These are phyloP conservation scores for Microtus montanus DNA, from an alignment of 2,113 vertebrate genomes.

Conservation along the genomic window DNA sequence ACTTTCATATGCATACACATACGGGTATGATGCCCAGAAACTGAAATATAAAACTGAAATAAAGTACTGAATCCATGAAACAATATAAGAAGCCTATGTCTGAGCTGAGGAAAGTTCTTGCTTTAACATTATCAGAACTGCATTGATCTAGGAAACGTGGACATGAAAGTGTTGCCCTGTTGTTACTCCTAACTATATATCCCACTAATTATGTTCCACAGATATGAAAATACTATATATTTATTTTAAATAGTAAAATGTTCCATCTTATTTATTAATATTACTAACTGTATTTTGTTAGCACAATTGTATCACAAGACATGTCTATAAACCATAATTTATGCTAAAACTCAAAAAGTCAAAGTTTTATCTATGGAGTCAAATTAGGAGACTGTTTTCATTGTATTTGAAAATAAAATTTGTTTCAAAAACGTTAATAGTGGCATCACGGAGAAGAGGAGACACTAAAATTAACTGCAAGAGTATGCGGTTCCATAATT, in stretches of 20 bases:
- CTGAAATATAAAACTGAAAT: neutral
- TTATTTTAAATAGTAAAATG: neutral
- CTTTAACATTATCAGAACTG: neutral
- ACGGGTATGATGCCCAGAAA: neutral
- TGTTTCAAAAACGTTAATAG: neutral
- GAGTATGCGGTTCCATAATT: neutral
- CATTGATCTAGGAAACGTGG: neutral
- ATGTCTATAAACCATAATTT: neutral
- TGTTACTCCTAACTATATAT: neutral
- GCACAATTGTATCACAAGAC: neutral
- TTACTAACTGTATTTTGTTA: neutral
- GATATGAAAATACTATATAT: neutral
- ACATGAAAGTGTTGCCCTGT: neutral
- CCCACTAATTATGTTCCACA: neutral
- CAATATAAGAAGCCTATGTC: neutral
- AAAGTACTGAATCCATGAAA: neutral
- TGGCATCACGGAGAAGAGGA: neutral
- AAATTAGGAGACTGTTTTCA: neutral
- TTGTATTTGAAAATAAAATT: neutral
- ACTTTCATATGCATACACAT: neutral
- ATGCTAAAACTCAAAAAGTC: neutral
- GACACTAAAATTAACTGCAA: neutral
- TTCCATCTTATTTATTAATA: neutral
- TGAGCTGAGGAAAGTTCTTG: neutral
- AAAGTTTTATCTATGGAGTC: neutral